Evolutionary conservation across 2,113 vertebrate genomes (phyloP), one percentile per base, ranked within the genome.

Genomic region (Mobula hypostoma): DNA sequence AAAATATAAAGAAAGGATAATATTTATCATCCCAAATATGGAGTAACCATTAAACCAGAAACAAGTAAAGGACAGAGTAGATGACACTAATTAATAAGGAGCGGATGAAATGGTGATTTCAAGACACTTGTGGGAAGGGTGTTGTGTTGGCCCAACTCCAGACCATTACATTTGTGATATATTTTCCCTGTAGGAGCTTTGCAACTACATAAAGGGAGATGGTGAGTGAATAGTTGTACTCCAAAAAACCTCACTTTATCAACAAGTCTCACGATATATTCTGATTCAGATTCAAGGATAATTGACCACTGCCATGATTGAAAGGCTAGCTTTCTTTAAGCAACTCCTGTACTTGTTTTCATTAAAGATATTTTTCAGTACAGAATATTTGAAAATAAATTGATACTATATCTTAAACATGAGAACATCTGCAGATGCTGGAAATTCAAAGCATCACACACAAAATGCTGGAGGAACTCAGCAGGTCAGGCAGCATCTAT

Each of bases 41-140:
- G 24, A 70, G 90, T 29, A 1, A 24, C 72, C 68, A 74, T 74
- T 40, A 88, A 66, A 88, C 29, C 63, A 61, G 7, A 66, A 66
- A 66, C 58, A 72, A 27, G 24, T 72, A 36, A 40, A 63, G 17
- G 70, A 32, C 6, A 48, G 90, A n/a, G 36, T 14, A 93, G 68
- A 72, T 93, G 32, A 93, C 32, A 40, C 8, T 74, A 74, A 93
- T 72, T 93, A 74, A 93, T 74, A 72, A 88, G 88, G n/a, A 70
- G 70, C 90, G 74, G 90, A 17, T 48, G 66, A 36, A 93, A 24
- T 93, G 36, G 36, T 93, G 90, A 93, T 48, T 72, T 93, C 68
- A 74, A 93, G 90, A 56, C 40, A 74, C 68, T 93, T 74, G 66
- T 12, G 48, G 70, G 17, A 93, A 74, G 66, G 85, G 61, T 21